Base-by-base conservation (phyloP, 2,888 invertebrate species). In the Papilio demoleus region DNA sequence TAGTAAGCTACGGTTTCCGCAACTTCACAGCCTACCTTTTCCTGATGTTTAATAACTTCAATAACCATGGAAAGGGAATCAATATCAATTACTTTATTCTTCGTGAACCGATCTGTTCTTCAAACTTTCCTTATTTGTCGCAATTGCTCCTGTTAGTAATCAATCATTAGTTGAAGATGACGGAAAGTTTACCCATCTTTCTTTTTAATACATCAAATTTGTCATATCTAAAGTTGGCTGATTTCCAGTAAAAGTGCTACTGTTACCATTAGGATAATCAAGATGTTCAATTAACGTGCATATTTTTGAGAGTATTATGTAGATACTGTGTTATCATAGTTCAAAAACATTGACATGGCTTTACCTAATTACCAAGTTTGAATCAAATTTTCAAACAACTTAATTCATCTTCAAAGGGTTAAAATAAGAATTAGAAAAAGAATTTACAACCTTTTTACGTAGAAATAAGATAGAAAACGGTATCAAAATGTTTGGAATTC, bases 121-220 rank as follows among this genome's bases (percentile, higher is more conserved):
- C 31, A 31, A 56, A 56, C n/a, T 56, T 17, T 27, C 53, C 53
- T 31, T 53, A 17, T 56, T 56, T 56, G 53, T n/a, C 31, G 8
- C 6, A 27, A 50, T 56, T n/a, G 17, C 53, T 4, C 9, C n/a
- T n/a, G 8, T 56, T 17, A 31, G 17, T 56, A 17, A 56, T 53
- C 53, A 53, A 56, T 17, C 31, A 56, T 31, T 31, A 31, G 27
- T 17, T 31, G 6, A 17, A 6, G 9, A 9, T 2, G 31, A 31
- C 0, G 5, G 17, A 27, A 53, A 56, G n/a, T 27, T 53, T 56
- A 27, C 1, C 6, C n/a, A 31, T 4, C 6, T 22, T 50, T 50
- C 2, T 50, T 24, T 14, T 8, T n/a, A 8, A 6, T 53, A n/a
- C 3, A 6, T 24, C 8, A 27, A 17, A 3, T 53, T n/a, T 53